Evolutionary conservation across 2,113 vertebrate genomes (phyloP).

Genomic region (Aramus guarauna): DNA sequence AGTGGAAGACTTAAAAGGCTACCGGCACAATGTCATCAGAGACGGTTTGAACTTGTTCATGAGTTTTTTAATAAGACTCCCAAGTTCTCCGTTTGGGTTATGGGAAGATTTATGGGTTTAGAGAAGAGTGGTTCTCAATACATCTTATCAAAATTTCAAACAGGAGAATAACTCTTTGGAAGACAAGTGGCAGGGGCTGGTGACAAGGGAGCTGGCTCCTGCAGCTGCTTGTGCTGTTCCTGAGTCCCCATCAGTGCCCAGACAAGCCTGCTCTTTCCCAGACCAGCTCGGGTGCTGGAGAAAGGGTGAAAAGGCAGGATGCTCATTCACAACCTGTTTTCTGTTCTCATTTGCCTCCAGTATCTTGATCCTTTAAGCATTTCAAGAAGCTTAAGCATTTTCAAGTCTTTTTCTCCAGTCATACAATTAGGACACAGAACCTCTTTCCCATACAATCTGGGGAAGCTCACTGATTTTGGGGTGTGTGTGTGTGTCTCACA

Average conservation of each 20-base stretch:
- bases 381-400: not conserved
- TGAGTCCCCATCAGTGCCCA: fast-evolving
- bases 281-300: not conserved
- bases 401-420: not conserved
- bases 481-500: too few species aligned
- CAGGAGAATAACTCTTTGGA: not conserved
- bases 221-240: not conserved
- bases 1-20: not conserved
- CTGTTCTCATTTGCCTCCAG: fast-evolving
- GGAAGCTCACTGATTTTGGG: not conserved
- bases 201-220: not conserved
- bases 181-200: not conserved
- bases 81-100: not conserved
- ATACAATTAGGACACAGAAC: not conserved
- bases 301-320: not conserved
- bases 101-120: not conserved
- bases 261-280: not conserved
- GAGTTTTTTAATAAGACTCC: not conserved
- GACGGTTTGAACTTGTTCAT: not conserved
- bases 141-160: not conserved
- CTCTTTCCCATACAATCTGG: not conserved
- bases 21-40: not conserved
- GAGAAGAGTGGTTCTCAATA: not conserved
- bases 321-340: not conserved
- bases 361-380: not conserved